A percentile compares a stretch with the other conserved stretches of the same genome.
These are phyloP conservation scores for Drosophila nebulosa DNA, from an alignment of 1,140 invertebrate species.

Conservation along the genomic window DNA sequence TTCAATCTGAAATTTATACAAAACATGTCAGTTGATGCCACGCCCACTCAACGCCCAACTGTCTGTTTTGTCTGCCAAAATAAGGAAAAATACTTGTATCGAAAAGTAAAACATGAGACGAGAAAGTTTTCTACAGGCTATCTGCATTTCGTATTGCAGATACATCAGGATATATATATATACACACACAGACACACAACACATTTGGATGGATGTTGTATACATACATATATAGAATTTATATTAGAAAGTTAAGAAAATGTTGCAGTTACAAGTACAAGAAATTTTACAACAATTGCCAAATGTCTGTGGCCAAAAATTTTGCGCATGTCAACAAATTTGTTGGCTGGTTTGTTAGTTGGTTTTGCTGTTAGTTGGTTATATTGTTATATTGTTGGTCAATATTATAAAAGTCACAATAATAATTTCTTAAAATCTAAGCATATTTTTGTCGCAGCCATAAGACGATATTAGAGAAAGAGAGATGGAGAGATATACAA, in stretches of 20 bases:
- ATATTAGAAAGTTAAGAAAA: constrained; percentile 48
- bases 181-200: not conserved
- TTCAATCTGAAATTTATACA: constrained; percentile 50
- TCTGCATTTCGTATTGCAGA: constrained; percentile 62
- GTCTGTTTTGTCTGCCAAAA: constrained; percentile 41
- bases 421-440: constrained; percentile 73
- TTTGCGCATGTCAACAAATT: constrained; percentile 75
- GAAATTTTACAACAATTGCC: constrained; percentile 64
- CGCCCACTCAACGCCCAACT: constrained; percentile 50
- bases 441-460: constrained; percentile 58
- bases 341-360: not conserved
- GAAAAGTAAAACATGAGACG: constrained; percentile 38
- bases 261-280: constrained; percentile 50
- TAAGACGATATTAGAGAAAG: not conserved
- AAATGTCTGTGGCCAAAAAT: constrained; percentile 56
- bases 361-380: not conserved
- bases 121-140: constrained; percentile 27
- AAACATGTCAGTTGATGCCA: constrained; percentile 46
- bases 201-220: no score
- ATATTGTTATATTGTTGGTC: constrained; percentile 9
- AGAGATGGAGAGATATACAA: not conserved
- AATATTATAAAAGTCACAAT: constrained; percentile 75
- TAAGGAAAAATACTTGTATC: constrained; percentile 39
- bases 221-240: constrained; percentile 31
- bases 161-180: constrained; percentile 18